Percentiles rank a stretch among this genome's conserved stretches.
phyloP scores from a whole-genome alignment of 2,797 vertebrate species.

The Cuculus canorus region DNA sequence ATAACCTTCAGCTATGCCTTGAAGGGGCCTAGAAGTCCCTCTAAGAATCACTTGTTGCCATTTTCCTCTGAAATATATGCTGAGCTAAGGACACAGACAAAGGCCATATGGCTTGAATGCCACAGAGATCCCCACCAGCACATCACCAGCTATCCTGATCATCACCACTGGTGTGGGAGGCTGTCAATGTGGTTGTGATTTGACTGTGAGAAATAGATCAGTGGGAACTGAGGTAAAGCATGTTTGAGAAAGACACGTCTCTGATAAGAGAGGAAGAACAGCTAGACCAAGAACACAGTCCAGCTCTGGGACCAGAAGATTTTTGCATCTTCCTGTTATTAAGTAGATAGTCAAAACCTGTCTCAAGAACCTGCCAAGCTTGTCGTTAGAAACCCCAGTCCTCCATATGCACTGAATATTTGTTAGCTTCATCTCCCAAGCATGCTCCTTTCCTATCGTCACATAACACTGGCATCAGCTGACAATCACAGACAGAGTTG shows the following conservation, averaged over 20 bases:
- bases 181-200: neutral
- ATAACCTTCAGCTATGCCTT: neutral
- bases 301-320: neutral
- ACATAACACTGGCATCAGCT: neutral
- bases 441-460: neutral
- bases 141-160: neutral
- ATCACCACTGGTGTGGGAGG: neutral
- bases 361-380: neutral
- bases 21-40: neutral
- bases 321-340: neutral
- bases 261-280: neutral
- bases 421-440: neutral
- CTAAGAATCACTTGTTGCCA: neutral
- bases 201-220: neutral
- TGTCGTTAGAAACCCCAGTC: conserved; percentile 6
- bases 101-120: neutral
- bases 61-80: neutral
- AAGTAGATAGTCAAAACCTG: neutral
- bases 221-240: conserved; percentile 12
- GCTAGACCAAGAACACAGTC: neutral
- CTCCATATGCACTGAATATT: neutral
- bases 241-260: neutral
- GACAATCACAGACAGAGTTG: neutral
- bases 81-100: neutral
- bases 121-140: neutral